Conservation (phyloP, 2,113 vertebrate genomes). For the Oryzias melastigma region DNA sequence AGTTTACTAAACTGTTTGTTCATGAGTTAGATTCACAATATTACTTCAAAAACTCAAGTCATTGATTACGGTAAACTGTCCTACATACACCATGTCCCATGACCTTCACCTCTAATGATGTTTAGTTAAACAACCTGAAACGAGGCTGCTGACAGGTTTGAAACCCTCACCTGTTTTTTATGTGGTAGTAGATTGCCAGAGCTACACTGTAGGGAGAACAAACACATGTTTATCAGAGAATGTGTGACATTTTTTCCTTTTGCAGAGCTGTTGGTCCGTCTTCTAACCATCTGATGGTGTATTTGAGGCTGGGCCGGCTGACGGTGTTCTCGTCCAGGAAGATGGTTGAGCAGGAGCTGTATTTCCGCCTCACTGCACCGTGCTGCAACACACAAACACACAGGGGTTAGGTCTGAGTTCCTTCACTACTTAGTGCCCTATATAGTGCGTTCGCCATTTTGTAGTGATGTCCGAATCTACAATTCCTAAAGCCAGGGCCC, state of each 20-base stretch:
- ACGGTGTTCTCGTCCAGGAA: conserved; percentile 97
- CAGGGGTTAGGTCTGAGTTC: neutral
- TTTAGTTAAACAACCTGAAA: neutral
- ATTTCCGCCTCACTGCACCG: conserved; percentile 84
- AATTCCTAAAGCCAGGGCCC: too few species aligned
- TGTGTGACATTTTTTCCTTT: neutral
- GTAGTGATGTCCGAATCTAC: too few species aligned
- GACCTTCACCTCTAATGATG: too few species aligned
- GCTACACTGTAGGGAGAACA: conserved; percentile 82
- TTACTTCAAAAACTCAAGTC: too few species aligned
- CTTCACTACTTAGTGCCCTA: too few species aligned
- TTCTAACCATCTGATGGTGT: conserved; percentile 95
- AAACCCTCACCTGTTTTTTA: conserved; percentile 92
- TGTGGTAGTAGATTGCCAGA: conserved; percentile 97
- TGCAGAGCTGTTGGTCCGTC: neutral
- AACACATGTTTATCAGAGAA: neutral
- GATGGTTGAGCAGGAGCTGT: conserved; percentile 96
- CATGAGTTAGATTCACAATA: too few species aligned
- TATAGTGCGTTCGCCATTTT: too few species aligned
- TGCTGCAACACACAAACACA: conserved; percentile 71
- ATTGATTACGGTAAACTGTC: too few species aligned
- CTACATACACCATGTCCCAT: too few species aligned
- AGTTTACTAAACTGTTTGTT: too few species aligned
- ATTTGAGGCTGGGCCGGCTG: conserved; percentile 98
- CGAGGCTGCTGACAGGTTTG: neutral